Conservation (phyloP, 1,140 invertebrate species). For the Panulirus ornatus region DNA sequence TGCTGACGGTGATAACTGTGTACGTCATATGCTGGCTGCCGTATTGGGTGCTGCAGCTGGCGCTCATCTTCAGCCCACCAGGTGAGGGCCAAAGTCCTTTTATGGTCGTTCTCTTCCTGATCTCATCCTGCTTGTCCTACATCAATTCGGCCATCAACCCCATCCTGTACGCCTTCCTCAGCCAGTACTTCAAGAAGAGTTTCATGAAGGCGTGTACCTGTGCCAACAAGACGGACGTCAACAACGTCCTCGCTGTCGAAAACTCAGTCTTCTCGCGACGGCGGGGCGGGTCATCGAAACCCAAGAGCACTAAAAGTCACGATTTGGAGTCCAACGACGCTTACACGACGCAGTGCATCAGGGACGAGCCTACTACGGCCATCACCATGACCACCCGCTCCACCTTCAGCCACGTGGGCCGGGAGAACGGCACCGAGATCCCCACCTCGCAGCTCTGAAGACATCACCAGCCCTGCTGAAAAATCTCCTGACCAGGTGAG, state of each 20-base stretch:
- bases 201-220: slow-evolving; percentile 89
- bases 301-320: slow-evolving; percentile 54
- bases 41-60: slow-evolving; percentile 93
- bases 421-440: slow-evolving; percentile 27
- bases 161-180: slow-evolving; percentile 95
- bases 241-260: slow-evolving; percentile 91
- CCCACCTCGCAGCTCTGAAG: slow-evolving; percentile 38
- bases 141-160: slow-evolving; percentile 98
- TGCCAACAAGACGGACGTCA: slow-evolving; percentile 84
- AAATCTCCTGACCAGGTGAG: no score
- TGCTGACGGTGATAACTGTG: slow-evolving; percentile 96
- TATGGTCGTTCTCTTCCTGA: slow-evolving; percentile 87
- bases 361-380: slow-evolving; percentile 52
- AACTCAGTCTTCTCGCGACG: slow-evolving; percentile 92
- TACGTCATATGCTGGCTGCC: slow-evolving; percentile 99
- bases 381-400: slow-evolving; percentile 35
- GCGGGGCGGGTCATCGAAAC: slow-evolving; percentile 77
- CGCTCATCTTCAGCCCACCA: slow-evolving; percentile 84
- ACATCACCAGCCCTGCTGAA: background rate
- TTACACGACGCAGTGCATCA: slow-evolving; percentile 26
- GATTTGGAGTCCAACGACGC: slow-evolving; percentile 41
- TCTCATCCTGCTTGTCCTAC: slow-evolving; percentile 94
- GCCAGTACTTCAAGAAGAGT: slow-evolving; percentile 96
- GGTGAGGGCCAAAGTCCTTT: slow-evolving; percentile 85
- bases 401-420: slow-evolving; percentile 5